Conservation (phyloP, 2,113 vertebrate species). For the Hippocampus mohnikei region DNA sequence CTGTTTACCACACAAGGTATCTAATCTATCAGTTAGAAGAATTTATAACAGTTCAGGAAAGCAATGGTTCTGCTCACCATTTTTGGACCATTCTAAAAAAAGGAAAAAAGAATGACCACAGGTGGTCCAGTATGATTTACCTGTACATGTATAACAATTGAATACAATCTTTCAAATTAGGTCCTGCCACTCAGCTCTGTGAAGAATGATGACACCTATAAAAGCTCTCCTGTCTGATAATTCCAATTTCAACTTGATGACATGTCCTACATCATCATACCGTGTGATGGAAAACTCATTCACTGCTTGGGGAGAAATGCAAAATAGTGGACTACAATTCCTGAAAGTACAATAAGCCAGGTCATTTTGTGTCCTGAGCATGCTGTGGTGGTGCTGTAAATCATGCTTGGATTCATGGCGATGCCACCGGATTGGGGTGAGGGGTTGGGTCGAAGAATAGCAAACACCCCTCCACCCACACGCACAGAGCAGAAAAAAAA, state of each 20-base stretch:
- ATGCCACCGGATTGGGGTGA: conserved; percentile 64
- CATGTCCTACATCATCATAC: conserved; percentile 61
- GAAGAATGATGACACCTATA: conserved; percentile 59
- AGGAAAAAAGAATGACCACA: conserved; percentile 5
- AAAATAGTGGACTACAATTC: conserved; percentile 66
- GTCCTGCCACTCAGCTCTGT: conserved; percentile 42
- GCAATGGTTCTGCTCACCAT: conserved; percentile 5
- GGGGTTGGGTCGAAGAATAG: conserved; percentile 66
- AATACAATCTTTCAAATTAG: conserved; percentile 53
- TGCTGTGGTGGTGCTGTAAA: conserved; percentile 62
- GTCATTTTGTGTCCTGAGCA: conserved; percentile 68
- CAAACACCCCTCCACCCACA: conserved; percentile 24
- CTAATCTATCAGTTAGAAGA: conserved; percentile 13
- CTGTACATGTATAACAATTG: conserved; percentile 57
- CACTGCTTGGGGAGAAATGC: conserved; percentile 53
- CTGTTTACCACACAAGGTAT: neutral
- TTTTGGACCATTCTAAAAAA: conserved; percentile 7
- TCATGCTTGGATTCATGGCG: conserved; percentile 60
- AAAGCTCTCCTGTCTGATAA: conserved; percentile 52
- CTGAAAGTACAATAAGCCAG: conserved; percentile 67
- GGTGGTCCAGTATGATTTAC: conserved; percentile 31
- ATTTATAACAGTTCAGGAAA: conserved; percentile 11
- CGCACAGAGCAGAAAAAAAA: conserved; percentile 43
- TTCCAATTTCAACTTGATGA: conserved; percentile 58
- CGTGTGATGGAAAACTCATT: conserved; percentile 39